Evolutionary conservation across 2,888 invertebrate genomes (phyloP).

Genomic region (Zaprionus lineosus): DNA sequence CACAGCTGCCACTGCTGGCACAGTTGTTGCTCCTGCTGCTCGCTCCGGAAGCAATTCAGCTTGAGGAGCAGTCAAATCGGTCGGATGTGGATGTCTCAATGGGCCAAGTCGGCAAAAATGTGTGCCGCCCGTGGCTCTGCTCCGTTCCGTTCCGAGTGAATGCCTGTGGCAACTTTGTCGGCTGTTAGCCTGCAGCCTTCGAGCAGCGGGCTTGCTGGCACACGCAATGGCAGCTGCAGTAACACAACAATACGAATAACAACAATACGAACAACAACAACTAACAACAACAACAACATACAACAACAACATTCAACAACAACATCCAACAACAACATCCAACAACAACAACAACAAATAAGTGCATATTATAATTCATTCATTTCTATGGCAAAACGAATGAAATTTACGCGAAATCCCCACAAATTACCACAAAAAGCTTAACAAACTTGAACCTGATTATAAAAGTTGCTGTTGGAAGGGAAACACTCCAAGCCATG

Average conservation of each 20-base stretch:
- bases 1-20: conserved; percentile 12
- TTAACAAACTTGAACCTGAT: conserved; percentile 75
- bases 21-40: conserved; percentile 2
- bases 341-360: too few relatives aligned
- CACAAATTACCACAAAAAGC: conserved; percentile 73
- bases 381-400: conserved; percentile 45
- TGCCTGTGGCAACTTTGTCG: conserved; percentile 29
- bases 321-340: too few relatives aligned
- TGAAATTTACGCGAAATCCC: conserved; percentile 66
- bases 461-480: conserved; percentile 64
- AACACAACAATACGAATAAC: too few relatives aligned
- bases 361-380: conserved; percentile 39
- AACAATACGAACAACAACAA: too few relatives aligned
- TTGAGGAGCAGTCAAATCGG: conserved; percentile 38
- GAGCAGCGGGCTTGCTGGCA: conserved; percentile 12
- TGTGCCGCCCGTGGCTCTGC: conserved; percentile 1
- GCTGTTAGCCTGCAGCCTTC: conserved; percentile 43
- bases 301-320: too few relatives aligned
- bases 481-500: conserved; percentile 15
- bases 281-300: too few relatives aligned
- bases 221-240: background rate
- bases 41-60: conserved; percentile 36
- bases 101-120: conserved; percentile 6
- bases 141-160: conserved; percentile 30
- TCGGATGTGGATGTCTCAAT: conserved; percentile 54